Evolutionary conservation across 2,113 vertebrate species (phyloP), one percentile per base, ranked within the genome.

Genomic region (Paramisgurnus dabryanus): DNA sequence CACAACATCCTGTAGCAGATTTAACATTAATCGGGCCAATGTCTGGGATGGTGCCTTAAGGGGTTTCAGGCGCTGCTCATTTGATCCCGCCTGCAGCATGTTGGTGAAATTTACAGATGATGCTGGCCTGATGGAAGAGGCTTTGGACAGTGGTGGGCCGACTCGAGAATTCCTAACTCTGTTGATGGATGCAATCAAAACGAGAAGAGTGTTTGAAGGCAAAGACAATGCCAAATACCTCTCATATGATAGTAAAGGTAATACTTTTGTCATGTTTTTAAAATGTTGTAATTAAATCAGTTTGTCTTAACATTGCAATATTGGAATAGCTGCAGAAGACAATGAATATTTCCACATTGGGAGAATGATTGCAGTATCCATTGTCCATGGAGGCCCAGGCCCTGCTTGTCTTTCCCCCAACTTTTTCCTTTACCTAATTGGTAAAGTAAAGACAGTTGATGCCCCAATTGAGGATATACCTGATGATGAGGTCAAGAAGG

Each of bases 31-130:
- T 17, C 4, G 41, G 17, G 17, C 4, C 0, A 45, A 45, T 45
- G 65, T 67, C 65, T 67, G 65, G 65, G 65, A 67, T 67, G 65
- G 40, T 66, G 61, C 27, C 61, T 39, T 39, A 64, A 64, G 61
- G 34, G 15, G 40, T 67, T 67, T 67, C 17, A 67, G 65, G 15
- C 4, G 8, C 15, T 67, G 8, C 65, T 45, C 17, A 45, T 67
- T 45, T 18, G 34, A 67, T 10, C 40, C 41, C 17, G 45, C 17
- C 41, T 45, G 17, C 65, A 45, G 65, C 65, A 5, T 45, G 17
- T 45, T 67, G 41, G 41, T 67, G 40, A 67, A 67, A 67, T 67
- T 67, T 17, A 45, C 17, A 45, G 65, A 67, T 10, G 41, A 45
- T 18, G 41, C 41, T 4, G 41, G 65, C 40, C 65, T 45, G 65